Evolutionary conservation across 2,113 vertebrate genomes (phyloP), one percentile per base, ranked within the genome.

Genomic region (Rhabdornis inornatus): DNA sequence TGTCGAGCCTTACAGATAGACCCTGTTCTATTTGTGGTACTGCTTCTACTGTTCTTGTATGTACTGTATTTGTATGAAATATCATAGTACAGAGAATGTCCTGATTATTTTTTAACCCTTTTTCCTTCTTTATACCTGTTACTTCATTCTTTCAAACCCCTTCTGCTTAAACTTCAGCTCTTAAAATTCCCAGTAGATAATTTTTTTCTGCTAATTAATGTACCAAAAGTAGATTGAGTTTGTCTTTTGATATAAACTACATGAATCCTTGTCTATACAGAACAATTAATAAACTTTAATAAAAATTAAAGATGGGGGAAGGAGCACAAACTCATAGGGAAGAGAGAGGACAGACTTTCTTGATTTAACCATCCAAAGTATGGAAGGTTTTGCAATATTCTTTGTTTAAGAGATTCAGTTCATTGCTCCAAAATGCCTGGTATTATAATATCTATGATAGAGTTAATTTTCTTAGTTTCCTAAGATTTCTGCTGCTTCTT

Each of bases 1-100:
- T 75, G 44, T 40, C 0, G 0, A 31, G 19, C 6, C 28, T 59
- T 68, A 64, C 0, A 66, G 35, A 19, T 5, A 61, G 23, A 68
- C 13, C 31, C 15, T 79, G 59, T 75, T 45, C 15, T 76, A 11
- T 49, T 84, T 35, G n/a, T 63, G 21, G 27, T 39, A 37, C 42
- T 76, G 25, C 33, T 35, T 55, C 11, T 47, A 20, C 28, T 83
- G 20, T 83, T 86, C 11, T 50, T 50, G 24, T 50, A 50, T 50
- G 14, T 25, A 50, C 27, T 52, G 50, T 30, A 52, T 27, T 17
- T 30, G 27, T 86, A 82, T 21, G 31, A 50, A 74, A 78, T 90
- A 69, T 6, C 37, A 28, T 64, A 70, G 47, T 30, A 42, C 7
- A 77, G 49, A 81, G 39, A 90, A 95, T 42, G 33, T 64, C 23